Evolutionary conservation across 2,888 invertebrate genomes (phyloP).

Genomic region (Noctua janthina): DNA sequence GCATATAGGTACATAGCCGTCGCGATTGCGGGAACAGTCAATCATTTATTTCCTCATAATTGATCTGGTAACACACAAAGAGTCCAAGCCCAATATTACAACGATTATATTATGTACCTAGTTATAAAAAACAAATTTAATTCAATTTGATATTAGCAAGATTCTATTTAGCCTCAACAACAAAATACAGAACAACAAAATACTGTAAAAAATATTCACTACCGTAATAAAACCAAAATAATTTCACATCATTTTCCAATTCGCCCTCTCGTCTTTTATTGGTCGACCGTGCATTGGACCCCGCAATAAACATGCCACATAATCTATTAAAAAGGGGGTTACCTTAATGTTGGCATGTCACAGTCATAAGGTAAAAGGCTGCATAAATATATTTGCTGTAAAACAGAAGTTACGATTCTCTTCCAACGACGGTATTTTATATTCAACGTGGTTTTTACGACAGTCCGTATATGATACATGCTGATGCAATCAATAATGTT

Average conservation of each 20-base stretch:
- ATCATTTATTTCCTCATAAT: too few species aligned
- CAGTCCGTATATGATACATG: conserved; percentile 63
- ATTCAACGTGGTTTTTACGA: conserved; percentile 73
- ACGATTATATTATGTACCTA: too few species aligned
- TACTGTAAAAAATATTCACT: not conserved
- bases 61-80: too few species aligned
- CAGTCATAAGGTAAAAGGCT: conserved; percentile 47
- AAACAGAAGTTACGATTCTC: conserved; percentile 66
- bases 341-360: conserved; percentile 50
- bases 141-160: too few species aligned
- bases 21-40: too few species aligned
- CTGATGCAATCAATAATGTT: conserved; percentile 75
- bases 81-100: too few species aligned
- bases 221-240: conserved; percentile 18
- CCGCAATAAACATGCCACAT: conserved; percentile 54
- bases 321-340: conserved; percentile 67
- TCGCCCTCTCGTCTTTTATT: conserved; percentile 33
- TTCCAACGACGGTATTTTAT: conserved; percentile 70
- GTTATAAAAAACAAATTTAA: too few species aligned
- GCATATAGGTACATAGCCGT: too few species aligned
- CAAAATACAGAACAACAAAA: not conserved
- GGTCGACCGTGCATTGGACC: conserved; percentile 12
- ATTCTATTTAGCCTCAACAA: not conserved
- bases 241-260: conserved; percentile 26
- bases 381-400: conserved; percentile 72